Base-by-base conservation (phyloP, 2,888 invertebrate genomes). In the Acholoe squamosa region DNA sequence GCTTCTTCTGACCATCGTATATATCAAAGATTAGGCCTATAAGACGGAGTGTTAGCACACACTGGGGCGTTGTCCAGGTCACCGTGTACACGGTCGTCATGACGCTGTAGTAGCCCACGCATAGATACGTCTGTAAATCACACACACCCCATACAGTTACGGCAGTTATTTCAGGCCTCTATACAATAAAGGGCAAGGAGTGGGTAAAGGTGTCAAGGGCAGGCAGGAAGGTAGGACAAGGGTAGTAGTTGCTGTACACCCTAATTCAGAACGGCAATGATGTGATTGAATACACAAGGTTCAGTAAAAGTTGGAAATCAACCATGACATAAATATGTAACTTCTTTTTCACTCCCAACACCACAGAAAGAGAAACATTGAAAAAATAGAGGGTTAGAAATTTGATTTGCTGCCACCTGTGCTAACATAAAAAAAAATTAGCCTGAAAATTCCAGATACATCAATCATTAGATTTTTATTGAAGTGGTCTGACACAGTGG, bases 31-130 rank as follows among this genome's bases (percentile, higher is more conserved):
- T 97, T 14, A 98, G 97, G 0, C 95, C 99, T 93, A 99, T 99
- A 93, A 99, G 96, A 94, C 98, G 97, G 61, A 99, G 96, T 0
- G 98, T 98, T 90, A 99, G 96, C 19, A 99, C 98, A 96, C 99
- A 99, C 92, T 99, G 99, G 0, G 99, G 99, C 97, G 99, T 98
- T 5, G 99, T 99, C 99, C 99, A 99, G 92, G 98, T 98, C 90
- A 90, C 90, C 31, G 76, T 80, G 56, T 90, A 90, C 33, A 76
- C 80, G 25, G 90, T 71, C 43, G 90, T 90, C 89, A 89, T 89
- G 71, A 51, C 52, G 67, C 89, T 89, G 90, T 92, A 93, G 88
- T 92, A 92, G 28, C 93, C 93, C 31, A 91, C 43, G 28, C 71
- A 84, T 7, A 93, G 91, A 80, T 93, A 93, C 16, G 52, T 89